phyloP scores from a whole-genome alignment of 2,888 invertebrate species.

The Trichopria drosophilae region DNA sequence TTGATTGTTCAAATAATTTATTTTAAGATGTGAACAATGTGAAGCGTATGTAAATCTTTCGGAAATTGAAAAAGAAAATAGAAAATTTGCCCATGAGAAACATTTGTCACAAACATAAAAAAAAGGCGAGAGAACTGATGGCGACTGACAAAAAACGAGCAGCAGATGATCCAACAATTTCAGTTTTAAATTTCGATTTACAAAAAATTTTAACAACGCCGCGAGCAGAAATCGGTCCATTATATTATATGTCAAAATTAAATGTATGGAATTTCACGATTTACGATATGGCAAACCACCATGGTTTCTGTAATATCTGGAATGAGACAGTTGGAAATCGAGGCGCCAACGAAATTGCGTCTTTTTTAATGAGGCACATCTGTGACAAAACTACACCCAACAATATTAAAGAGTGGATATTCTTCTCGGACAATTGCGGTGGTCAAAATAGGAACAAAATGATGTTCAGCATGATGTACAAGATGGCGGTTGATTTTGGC shows the following conservation, averaged over 20 bases:
- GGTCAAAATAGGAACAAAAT: constrained; percentile 2
- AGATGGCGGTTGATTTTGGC: neutral
- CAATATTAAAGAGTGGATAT: neutral
- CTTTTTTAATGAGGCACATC: constrained; percentile 10
- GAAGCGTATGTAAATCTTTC: too few species aligned
- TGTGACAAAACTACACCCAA: neutral
- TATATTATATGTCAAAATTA: constrained; percentile 28
- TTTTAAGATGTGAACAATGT: too few species aligned
- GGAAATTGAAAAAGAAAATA: too few species aligned
- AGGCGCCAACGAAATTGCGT: constrained; percentile 35
- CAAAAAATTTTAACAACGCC: constrained; percentile 10
- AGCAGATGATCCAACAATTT: too few species aligned
- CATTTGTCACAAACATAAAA: too few species aligned
- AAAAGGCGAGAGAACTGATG: too few species aligned
- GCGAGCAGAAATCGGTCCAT: neutral
- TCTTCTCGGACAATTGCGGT: neutral
- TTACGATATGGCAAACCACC: constrained; percentile 20
- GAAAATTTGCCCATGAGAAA: too few species aligned
- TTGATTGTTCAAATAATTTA: too few species aligned
- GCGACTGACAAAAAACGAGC: too few species aligned
- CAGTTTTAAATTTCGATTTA: too few species aligned
- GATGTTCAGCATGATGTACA: neutral
- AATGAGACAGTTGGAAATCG: constrained; percentile 34
- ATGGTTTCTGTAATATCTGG: constrained; percentile 37
- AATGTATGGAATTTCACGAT: constrained; percentile 30